Percentiles rank a stretch among this genome's conserved stretches.
Evolutionary conservation across 2,113 vertebrate species (phyloP).

Genomic region (Paralichthys olivaceus): DNA sequence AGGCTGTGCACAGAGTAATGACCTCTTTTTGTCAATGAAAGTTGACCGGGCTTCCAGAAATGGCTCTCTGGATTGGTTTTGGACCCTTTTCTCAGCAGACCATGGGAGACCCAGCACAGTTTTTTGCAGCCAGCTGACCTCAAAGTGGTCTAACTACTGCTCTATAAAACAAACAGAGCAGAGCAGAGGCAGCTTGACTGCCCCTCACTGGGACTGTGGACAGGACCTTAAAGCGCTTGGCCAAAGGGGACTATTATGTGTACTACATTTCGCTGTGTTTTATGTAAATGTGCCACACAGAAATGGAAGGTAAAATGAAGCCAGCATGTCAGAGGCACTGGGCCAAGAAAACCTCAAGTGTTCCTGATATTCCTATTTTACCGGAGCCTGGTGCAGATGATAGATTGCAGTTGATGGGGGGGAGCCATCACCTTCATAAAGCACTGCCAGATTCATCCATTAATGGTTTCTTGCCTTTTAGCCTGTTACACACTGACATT

Average conservation of each 20-base stretch:
- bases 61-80: conserved; percentile 55
- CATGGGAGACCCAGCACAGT: conserved; percentile 67
- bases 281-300: conserved; percentile 67
- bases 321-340: conserved; percentile 67
- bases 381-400: conserved; percentile 51
- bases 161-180: conserved; percentile 84
- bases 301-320: conserved; percentile 68
- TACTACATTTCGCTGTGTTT: conserved; percentile 59
- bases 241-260: conserved; percentile 73
- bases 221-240: conserved; percentile 74
- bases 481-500: conserved; percentile 45
- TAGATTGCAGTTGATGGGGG: conserved; percentile 55
- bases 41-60: conserved; percentile 55
- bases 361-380: conserved; percentile 52
- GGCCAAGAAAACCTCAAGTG: conserved; percentile 72
- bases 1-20: conserved; percentile 67
- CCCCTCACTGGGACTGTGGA: conserved; percentile 73
- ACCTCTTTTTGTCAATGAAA: conserved; percentile 80
- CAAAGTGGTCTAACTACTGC: conserved; percentile 71
- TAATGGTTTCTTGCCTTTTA: conserved; percentile 51
- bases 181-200: conserved; percentile 78
- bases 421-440: conserved; percentile 49
- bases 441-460: conserved; percentile 54
- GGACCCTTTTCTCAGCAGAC: conserved; percentile 42
- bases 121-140: conserved; percentile 67